Base-by-base conservation (phyloP, 2,888 invertebrate species). In the Meandrusa payeni region DNA sequence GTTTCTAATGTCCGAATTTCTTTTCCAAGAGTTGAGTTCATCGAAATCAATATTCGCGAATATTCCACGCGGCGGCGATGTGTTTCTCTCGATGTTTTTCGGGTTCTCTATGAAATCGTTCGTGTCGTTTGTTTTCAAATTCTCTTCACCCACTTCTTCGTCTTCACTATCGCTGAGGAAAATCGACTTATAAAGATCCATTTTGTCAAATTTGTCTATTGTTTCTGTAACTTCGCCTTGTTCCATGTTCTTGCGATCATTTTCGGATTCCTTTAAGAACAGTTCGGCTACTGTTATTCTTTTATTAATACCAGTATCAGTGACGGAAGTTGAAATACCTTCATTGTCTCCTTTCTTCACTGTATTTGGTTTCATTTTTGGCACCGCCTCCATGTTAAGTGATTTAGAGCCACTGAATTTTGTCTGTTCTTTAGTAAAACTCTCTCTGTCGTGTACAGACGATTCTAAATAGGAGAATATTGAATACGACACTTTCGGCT, bases 171-270 rank as follows among this genome's bases (percentile, higher is more conserved):
- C 94, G 59, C 93, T 93, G 13, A 94, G 89, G 67, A 98, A 98
- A 59, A 98, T 95, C 0, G 96, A 93, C 74, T 95, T 95, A 64
- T 96, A 98, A 2, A 98, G 82, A 75, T 97, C 97, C 70, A 88
- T 85, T 76, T 77, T 87, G 44, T 88, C 85, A 42, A 88, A 88
- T 54, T 82, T 78, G 9, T 86, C 72, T 42, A 88, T 88, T 0
- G 88, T 80, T 33, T 85, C 76, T 0, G 73, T 73, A 0, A 82
- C 72, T 57, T 66, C 69, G 2, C 62, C 69, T 50, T 68, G 55
- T 1, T 70, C 57, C 50, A 75, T 74, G 4, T 45, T 65, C 42
- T 63, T 57, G 7, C 65, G 46, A 51, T 65, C 73, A 38, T 74
- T 75, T 53, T 86, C 85, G 0, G 81, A 82, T 69, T 88, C 87